Base-by-base conservation (phyloP, 2,888 invertebrate genomes). In the Cheilosia urbana region DNA sequence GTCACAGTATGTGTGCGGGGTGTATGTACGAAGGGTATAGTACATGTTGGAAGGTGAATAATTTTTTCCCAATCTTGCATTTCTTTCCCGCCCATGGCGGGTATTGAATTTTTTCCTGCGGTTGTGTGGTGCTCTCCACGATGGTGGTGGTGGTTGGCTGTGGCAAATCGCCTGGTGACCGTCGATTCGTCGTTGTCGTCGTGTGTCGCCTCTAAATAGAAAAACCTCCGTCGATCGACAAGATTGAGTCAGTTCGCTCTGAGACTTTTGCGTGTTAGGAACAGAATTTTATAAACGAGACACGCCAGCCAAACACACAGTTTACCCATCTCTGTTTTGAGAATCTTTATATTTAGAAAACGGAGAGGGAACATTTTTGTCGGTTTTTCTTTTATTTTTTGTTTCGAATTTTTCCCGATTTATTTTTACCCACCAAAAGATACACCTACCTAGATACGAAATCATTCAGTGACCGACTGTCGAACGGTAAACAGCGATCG, bases 221-320 rank as follows among this genome's bases (percentile, higher is more conserved):
- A 91, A 92, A 92, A 92, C 91, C 90, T 90, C 82, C 90, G 91
- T 90, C 90, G 92, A 91, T 91, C 91, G 90, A 82, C 88, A 89
- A 89, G 90, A 89, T 90, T 90, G 90, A 91, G 90, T 91, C 92
- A 92, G 92, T 92, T 92, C 90, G 91, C 90, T 90, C 89, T 91
- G 90, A 91, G 92, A 92, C 92, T 91, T 92, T 91, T 91, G 89
- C 90, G 91, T 90, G 91, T 89, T 89, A 89, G 90, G 90, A 90
- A 92, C 82, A 63, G 24, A 51, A 15, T 40, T 69, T 30, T 27
- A 40, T 9, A 17, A 7, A 45, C 11, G 30, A 49, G 51, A 73
- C 19, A 27, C 24, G 51, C 24, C 17, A 66, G 30, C 47, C 40
- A 68, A 27, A 58, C 24, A 45, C 63, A 49, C 49, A 45, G 21